Conservation (phyloP, 2,113 vertebrate species). For the Microtus pennsylvanicus region DNA sequence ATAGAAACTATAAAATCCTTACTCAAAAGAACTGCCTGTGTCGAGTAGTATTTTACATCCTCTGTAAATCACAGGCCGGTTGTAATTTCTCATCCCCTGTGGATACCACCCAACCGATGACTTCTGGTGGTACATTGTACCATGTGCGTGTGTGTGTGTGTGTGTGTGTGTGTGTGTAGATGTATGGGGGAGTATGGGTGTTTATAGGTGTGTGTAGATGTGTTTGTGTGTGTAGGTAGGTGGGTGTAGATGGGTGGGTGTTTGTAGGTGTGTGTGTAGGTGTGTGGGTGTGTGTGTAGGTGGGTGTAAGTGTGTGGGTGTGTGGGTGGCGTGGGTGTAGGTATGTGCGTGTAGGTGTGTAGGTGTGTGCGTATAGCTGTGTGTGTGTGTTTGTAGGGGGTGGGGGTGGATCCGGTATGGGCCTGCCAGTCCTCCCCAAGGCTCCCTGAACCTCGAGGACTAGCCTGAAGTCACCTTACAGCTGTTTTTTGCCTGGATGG, state of each 20-base stretch:
- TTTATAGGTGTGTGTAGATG: neutral
- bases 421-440: neutral
- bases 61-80: neutral
- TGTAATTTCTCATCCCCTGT: neutral
- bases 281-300: neutral
- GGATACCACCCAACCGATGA: neutral
- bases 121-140: neutral
- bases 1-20: constrained; percentile 40
- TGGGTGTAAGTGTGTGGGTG: neutral
- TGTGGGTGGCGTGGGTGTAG: neutral
- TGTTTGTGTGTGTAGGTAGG: neutral
- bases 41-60: neutral
- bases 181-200: neutral
- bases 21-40: neutral
- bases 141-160: neutral
- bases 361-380: too few species aligned
- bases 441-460: accelerated
- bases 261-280: neutral
- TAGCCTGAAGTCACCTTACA: neutral
- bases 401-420: accelerated
- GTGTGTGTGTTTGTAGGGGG: too few species aligned
- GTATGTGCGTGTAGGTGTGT: neutral
- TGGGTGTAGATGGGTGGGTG: neutral
- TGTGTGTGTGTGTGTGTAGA: neutral
- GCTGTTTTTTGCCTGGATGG: neutral